Evolutionary conservation across 1,140 invertebrate species (phyloP).

Genomic region (Ericerus pela): DNA sequence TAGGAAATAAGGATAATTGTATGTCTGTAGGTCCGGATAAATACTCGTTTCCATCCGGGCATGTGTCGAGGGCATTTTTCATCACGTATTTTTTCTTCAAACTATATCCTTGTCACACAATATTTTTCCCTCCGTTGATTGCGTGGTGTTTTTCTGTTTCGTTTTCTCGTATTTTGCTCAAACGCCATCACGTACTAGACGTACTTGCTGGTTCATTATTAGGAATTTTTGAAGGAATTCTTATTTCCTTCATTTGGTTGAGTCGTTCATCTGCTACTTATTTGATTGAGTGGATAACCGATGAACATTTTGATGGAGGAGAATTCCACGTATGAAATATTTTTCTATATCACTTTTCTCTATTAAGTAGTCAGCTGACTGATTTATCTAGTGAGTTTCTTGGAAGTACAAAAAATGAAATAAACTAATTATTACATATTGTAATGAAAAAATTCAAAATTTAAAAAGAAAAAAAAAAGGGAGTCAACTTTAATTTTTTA

Average conservation of each 20-base stretch:
- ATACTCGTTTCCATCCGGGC: constrained; percentile 92
- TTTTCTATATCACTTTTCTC: too few species aligned
- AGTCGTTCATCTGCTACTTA: constrained; percentile 34
- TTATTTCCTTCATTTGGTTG: constrained; percentile 54
- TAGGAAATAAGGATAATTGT: constrained; percentile 44
- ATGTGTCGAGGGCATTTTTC: constrained; percentile 71
- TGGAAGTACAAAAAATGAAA: too few species aligned
- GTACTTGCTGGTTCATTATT: constrained; percentile 56
- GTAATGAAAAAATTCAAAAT: too few species aligned
- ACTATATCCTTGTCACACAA: constrained; percentile 40
- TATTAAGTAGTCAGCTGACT: too few species aligned
- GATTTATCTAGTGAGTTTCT: too few species aligned
- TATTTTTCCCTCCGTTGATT: constrained; percentile 45
- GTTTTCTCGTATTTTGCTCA: constrained; percentile 61
- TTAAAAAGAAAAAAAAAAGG: too few species aligned
- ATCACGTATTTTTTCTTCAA: constrained; percentile 52
- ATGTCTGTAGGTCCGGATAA: constrained; percentile 57
- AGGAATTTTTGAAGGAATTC: constrained; percentile 54
- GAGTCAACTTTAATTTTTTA: too few species aligned
- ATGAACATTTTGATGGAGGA: constrained; percentile 40
- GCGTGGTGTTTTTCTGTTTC: constrained; percentile 61
- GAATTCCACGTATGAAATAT: constrained; percentile 36
- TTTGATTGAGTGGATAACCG: constrained; percentile 37
- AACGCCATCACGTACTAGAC: constrained; percentile 77
- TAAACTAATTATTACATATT: too few species aligned